Evolutionary conservation across 2,113 vertebrate genomes (phyloP).

Genomic region (Phycodurus eques): DNA sequence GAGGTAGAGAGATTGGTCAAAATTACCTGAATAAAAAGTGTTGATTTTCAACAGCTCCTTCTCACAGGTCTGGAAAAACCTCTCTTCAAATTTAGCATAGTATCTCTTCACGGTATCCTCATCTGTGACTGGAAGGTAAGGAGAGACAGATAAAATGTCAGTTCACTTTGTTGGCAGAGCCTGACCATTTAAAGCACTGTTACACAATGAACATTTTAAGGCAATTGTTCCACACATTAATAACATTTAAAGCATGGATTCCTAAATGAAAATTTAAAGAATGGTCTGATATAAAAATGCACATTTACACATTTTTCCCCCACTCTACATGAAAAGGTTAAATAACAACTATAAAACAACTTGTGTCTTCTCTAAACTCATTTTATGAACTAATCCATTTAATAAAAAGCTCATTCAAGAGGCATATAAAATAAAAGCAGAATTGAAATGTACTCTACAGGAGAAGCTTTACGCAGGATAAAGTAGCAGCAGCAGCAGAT

Average conservation of each 20-base stretch:
- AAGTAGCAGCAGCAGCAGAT: conserved; percentile 6
- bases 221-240: background rate
- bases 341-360: background rate
- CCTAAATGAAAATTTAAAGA: too few species aligned
- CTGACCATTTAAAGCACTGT: background rate
- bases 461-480: conserved; percentile 13
- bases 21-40: conserved; percentile 97
- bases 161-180: background rate
- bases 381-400: background rate
- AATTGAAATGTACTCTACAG: background rate
- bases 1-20: background rate
- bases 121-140: conserved; percentile 81
- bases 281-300: too few species aligned
- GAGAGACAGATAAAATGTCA: conserved; percentile 1
- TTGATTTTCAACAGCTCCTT: conserved; percentile 99
- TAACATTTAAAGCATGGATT: background rate
- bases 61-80: conserved; percentile 98
- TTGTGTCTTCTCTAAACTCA: background rate
- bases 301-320: background rate
- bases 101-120: conserved; percentile 96
- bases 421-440: background rate
- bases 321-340: background rate
- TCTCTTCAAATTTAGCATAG: conserved; percentile 98
- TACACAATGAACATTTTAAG: background rate
- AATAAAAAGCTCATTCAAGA: background rate